phyloP scores from a whole-genome alignment of 92 coral and sea anemone species.

The Micromussa lordhowensis region DNA sequence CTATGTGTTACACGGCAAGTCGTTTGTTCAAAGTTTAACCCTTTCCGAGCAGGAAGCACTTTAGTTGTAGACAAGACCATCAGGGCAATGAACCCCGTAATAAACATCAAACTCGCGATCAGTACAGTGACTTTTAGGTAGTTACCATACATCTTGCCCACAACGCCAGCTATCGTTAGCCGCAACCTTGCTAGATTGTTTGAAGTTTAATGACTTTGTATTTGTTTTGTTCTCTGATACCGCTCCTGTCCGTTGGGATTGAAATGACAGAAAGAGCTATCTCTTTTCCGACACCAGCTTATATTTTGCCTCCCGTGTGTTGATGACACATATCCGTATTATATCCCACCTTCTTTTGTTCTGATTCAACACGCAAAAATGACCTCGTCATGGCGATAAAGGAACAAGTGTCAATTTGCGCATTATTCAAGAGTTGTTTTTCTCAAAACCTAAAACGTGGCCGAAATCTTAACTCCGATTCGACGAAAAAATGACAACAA shows the following conservation, averaged over 20 bases:
- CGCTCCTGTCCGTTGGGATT: not conserved
- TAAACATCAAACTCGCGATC: slow-evolving; percentile 14
- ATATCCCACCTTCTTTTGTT: not conserved
- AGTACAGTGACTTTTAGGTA: not conserved
- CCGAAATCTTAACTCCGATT: not conserved
- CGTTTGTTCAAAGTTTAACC: not conserved
- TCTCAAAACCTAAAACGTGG: not conserved
- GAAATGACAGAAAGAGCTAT: not conserved
- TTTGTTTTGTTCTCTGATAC: not conserved
- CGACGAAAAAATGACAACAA: not conserved
- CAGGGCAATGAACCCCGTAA: slow-evolving; percentile 16
- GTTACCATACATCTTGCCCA: not conserved
- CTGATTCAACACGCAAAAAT: not conserved
- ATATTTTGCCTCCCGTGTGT: not conserved
- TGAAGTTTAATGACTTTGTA: not conserved
- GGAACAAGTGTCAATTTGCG: not conserved
- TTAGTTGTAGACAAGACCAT: slow-evolving; percentile 13
- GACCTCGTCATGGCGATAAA: not conserved
- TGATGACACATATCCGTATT: not conserved
- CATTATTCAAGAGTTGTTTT: not conserved
- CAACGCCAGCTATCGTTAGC: not conserved
- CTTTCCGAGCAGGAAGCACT: slow-evolving; percentile 14
- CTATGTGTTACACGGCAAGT: slow-evolving; percentile 5
- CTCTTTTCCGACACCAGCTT: not conserved
- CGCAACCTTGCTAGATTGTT: not conserved